Evolutionary conservation across 2,888 invertebrate genomes (phyloP).

Genomic region (Leucophora obtusa): DNA sequence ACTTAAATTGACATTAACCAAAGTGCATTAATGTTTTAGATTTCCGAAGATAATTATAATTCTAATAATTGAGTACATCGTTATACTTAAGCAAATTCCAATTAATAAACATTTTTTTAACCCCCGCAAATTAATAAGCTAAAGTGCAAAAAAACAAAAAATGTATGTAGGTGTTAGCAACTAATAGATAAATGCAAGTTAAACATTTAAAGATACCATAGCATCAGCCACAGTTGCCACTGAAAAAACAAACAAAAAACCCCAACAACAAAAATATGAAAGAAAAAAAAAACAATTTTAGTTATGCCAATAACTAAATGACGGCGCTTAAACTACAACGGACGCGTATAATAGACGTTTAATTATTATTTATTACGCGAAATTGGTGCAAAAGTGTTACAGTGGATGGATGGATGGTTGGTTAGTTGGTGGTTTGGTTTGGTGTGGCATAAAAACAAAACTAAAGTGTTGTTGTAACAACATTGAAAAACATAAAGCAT

Average conservation of each 20-base stretch:
- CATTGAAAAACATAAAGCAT: constrained; percentile 15
- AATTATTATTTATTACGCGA: constrained; percentile 72
- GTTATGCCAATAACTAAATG: constrained; percentile 43
- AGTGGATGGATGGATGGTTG: neutral
- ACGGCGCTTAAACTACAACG: constrained; percentile 54
- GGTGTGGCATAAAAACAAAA: constrained; percentile 10
- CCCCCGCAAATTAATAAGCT: constrained; percentile 24
- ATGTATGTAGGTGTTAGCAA: constrained; percentile 42
- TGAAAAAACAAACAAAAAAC: constrained; percentile 7
- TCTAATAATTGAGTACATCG: constrained; percentile 7
- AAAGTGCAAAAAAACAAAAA: constrained; percentile 28
- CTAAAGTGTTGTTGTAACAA: constrained; percentile 18
- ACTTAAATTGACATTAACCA: neutral
- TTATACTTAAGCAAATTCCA: constrained; percentile 5
- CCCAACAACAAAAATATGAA: constrained; percentile 8
- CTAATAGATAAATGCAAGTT: constrained; percentile 8
- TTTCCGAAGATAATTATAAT: constrained; percentile 1
- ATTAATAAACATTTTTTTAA: constrained; percentile 25
- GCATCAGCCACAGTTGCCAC: constrained; percentile 40
- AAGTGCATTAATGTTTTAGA: neutral
- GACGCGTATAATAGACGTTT: constrained; percentile 69
- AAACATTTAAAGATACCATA: constrained; percentile 23
- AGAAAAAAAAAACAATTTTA: neutral
- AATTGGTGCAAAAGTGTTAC: constrained; percentile 59
- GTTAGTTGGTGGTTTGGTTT: constrained; percentile 3